A percentile compares a stretch with the other conserved stretches of the same genome.
Evolutionary conservation across 2,113 vertebrate species (phyloP).

Genomic region (Rhynchomys soricoides): DNA sequence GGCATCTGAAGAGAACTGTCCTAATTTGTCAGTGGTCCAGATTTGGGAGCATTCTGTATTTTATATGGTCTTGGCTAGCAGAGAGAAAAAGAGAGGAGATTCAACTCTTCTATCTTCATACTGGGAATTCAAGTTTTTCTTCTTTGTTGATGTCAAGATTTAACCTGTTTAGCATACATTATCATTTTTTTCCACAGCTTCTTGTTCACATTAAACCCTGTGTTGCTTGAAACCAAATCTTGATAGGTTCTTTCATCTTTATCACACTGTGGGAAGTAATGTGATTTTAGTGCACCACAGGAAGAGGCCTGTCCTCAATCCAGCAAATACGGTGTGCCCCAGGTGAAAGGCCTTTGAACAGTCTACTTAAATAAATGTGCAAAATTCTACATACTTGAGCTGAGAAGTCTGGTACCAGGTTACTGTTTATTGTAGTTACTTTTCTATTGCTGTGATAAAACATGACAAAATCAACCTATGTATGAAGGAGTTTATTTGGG

Average conservation of each 20-base stretch:
- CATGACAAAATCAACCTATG: not conserved
- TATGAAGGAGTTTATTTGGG: not conserved
- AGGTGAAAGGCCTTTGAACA: not conserved
- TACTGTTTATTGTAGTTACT: not conserved
- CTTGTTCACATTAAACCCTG: conserved; percentile 55
- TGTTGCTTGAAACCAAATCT: conserved; percentile 64
- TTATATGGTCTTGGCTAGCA: not conserved
- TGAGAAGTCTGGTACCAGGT: not conserved
- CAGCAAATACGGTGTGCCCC: not conserved
- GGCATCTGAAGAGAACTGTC: not conserved
- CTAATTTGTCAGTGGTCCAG: not conserved
- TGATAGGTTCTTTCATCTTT: conserved; percentile 60
- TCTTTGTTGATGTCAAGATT: conserved; percentile 64
- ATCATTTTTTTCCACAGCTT: conserved; percentile 47
- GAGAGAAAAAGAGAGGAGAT: not conserved
- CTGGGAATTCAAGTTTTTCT: conserved; percentile 67
- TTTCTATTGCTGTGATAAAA: not conserved
- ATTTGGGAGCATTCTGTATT: not conserved
- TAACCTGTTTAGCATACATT: conserved; percentile 59
- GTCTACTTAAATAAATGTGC: not conserved
- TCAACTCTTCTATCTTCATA: not conserved
- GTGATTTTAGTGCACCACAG: not conserved
- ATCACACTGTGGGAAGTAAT: conserved; percentile 5
- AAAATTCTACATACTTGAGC: conserved; percentile 4
- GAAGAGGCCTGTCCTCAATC: not conserved